phyloP scores from a whole-genome alignment of 2,113 vertebrate genomes.

The Nycticorax nycticorax region DNA sequence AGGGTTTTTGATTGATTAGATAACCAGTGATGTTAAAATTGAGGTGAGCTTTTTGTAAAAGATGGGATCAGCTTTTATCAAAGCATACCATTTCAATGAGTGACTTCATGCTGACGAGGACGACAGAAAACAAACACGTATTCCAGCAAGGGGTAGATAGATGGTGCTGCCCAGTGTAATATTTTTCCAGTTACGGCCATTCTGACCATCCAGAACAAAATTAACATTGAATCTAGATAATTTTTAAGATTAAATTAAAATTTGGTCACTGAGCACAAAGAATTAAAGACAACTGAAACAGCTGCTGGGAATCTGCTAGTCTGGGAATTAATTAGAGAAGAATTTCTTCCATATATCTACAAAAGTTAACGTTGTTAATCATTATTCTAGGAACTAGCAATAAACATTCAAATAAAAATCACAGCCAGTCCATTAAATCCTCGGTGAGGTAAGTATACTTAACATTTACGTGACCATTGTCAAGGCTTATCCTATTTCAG shows the following conservation, averaged over 20 bases:
- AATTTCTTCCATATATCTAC: background rate
- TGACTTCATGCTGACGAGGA: background rate
- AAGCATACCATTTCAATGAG: background rate
- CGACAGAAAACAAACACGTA: background rate
- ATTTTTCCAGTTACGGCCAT: background rate
- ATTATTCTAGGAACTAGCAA: background rate
- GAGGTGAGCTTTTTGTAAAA: background rate
- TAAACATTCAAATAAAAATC: background rate
- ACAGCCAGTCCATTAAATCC: background rate
- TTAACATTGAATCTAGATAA: background rate
- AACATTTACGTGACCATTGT: fast-evolving
- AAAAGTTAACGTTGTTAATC: background rate
- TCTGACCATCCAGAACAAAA: background rate
- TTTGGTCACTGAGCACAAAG: background rate
- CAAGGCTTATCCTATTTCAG: background rate
- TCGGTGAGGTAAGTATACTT: background rate
- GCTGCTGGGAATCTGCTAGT: background rate
- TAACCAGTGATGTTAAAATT: background rate
- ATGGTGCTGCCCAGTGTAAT: background rate
- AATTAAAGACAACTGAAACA: background rate
- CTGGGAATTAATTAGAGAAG: background rate
- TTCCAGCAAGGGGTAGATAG: background rate
- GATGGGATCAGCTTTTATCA: background rate
- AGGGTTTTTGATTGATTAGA: background rate
- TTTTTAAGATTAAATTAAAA: background rate